phyloP scores from a whole-genome alignment of 1,140 invertebrate genomes.

The Octopus bimaculoides region DNA sequence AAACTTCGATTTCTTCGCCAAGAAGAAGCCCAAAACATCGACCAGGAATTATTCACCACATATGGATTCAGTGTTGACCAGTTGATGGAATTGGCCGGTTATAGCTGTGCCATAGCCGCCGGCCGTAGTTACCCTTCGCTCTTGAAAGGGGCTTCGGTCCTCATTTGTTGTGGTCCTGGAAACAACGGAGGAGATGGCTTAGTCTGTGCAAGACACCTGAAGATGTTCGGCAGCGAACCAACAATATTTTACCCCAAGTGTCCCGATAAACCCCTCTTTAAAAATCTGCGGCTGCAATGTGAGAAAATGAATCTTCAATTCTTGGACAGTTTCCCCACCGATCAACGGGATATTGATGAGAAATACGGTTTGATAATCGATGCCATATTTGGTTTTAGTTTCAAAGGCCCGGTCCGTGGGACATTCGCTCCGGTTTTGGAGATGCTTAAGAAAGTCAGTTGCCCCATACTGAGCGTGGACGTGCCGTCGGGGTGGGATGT shows the following conservation, averaged over 20 bases:
- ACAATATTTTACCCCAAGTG: constrained; percentile 86
- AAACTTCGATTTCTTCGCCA: constrained; percentile 64
- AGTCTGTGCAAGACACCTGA: constrained; percentile 92
- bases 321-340: constrained; percentile 64
- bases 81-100: constrained; percentile 96
- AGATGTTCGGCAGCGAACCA: constrained; percentile 84
- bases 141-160: constrained; percentile 59
- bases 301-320: constrained; percentile 77
- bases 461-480: constrained; percentile 83
- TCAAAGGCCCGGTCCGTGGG: constrained; percentile 85
- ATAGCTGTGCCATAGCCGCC: constrained; percentile 91
- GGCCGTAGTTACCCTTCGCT: constrained; percentile 66
- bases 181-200: constrained; percentile 99
- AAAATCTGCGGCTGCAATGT: constrained; percentile 81
- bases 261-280: constrained; percentile 78
- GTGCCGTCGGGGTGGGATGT: constrained; percentile 98
- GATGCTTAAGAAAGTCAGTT: constrained; percentile 67
- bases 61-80: constrained; percentile 90
- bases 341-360: constrained; percentile 49
- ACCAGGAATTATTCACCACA: constrained; percentile 83
- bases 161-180: constrained; percentile 93
- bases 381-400: constrained; percentile 98
- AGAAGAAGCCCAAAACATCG: constrained; percentile 82
- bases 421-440: constrained; percentile 66
- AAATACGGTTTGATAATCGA: constrained; percentile 63